Base-by-base conservation (phyloP, 2,888 invertebrate species). In the Polia nebulosa region DNA sequence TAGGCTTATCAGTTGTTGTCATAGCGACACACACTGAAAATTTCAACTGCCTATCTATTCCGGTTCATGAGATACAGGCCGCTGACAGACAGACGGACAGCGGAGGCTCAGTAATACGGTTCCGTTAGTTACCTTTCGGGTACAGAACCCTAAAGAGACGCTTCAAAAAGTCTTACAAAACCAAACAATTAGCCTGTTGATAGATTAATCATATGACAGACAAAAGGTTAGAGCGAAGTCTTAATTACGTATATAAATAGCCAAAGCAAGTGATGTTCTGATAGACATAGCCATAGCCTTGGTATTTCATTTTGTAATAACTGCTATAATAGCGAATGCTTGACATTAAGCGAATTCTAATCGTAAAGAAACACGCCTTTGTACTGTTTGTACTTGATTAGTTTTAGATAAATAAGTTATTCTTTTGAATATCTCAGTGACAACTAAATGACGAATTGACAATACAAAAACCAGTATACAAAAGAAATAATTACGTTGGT, bases 201-300 rank as follows among this genome's bases (percentile, higher is more conserved):
- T 64, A 36, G 45, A 80, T 77, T 75, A 53, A 69, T 49, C 45
- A 71, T 44, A 57, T 52, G 45, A 72, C 69, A 45, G n/a, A 39
- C 20, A 58, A 77, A 75, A 69, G 52, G 56, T 80, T 57, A 51
- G 3, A 47, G 13, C 17, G 44, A 59, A 60, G 53, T 39, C 76
- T 76, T 80, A 80, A 77, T 77, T 80, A 70, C 63, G 60, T 58
- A 3, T 55, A 51, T 53, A 29, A 76, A 76, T 64, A 60, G 53
- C 52, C 45, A 71, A 63, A 11, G 66, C 39, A 25, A 68, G 60
- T 63, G 55, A 63, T n/a, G 39, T 53, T 9, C 13, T 32, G 65
- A 69, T 64, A 75, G 39, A 59, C 61, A 55, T 39, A 75, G 39
- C 62, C 61, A 55, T 39, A 55, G 58, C 76, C 76, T 80, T 76